These are phyloP conservation scores for Geophilus truncorum DNA, from an alignment of 2,888 invertebrate species.

Conservation along the genomic window DNA sequence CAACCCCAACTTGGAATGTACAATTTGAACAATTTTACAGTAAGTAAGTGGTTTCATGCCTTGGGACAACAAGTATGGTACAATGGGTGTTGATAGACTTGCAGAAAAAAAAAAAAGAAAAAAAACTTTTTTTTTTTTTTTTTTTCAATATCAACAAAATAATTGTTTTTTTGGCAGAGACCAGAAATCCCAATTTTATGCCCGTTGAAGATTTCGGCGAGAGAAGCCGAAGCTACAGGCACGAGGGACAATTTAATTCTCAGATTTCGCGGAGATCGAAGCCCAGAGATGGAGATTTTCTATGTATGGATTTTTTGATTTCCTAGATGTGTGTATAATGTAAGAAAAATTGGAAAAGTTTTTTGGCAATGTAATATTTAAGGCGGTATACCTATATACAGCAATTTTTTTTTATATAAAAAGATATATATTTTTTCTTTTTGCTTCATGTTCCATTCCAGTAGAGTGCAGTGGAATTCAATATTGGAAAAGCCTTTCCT, in stretches of 20 bases:
- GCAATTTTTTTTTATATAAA: neutral
- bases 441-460: slow-evolving; percentile 16
- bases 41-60: neutral
- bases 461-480: slow-evolving; percentile 14
- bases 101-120: neutral
- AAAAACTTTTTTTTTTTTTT: no score
- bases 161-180: no score
- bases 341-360: neutral
- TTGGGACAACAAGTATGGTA: neutral
- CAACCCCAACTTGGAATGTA: neutral
- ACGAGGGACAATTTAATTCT: neutral
- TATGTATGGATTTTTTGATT: neutral
- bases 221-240: neutral
- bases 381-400: neutral
- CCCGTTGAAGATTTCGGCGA: no score
- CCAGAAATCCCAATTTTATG: no score
- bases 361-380: neutral
- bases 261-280: neutral
- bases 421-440: neutral
- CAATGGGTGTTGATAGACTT: neutral
- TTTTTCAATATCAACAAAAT: no score
- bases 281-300: neutral
- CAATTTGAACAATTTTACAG: neutral
- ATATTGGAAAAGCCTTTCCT: neutral
- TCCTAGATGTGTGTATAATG: neutral